Conservation (phyloP, 2,888 invertebrate species). For the Sinhomidia bicolor region DNA sequence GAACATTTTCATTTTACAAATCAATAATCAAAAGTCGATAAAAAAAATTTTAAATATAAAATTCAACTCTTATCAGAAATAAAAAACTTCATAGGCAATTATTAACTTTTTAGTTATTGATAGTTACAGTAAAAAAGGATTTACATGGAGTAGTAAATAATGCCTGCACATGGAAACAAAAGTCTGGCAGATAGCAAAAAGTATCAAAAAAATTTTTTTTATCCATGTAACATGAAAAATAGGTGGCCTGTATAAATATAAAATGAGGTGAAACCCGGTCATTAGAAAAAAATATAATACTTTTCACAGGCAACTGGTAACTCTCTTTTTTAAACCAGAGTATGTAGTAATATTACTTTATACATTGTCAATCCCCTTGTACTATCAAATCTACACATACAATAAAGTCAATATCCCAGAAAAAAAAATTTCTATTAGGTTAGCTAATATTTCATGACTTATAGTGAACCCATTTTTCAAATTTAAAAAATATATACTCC, state of each 20-base stretch:
- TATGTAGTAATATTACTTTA: conserved; percentile 18
- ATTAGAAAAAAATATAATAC: not conserved
- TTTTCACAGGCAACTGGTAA: not conserved
- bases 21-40: no score
- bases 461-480: conserved; percentile 52
- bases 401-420: conserved; percentile 18
- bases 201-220: no score
- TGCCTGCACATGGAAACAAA: no score
- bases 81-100: not conserved
- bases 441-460: not conserved
- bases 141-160: not conserved
- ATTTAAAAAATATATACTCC: not conserved
- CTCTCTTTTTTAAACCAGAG: not conserved
- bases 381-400: no score
- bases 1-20: no score
- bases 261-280: conserved; percentile 52
- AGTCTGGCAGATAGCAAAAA: no score
- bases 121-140: not conserved
- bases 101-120: not conserved
- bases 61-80: conserved; percentile 3
- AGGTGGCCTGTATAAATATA: conserved; percentile 65
- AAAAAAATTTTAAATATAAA: conserved; percentile 11
- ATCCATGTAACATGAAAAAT: conserved; percentile 59
- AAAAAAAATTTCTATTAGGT: conserved; percentile 27
- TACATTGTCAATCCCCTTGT: conserved; percentile 53